These are phyloP conservation scores for Aphis craccivora DNA, from an alignment of 1,140 invertebrate genomes.

Conservation along the genomic window DNA sequence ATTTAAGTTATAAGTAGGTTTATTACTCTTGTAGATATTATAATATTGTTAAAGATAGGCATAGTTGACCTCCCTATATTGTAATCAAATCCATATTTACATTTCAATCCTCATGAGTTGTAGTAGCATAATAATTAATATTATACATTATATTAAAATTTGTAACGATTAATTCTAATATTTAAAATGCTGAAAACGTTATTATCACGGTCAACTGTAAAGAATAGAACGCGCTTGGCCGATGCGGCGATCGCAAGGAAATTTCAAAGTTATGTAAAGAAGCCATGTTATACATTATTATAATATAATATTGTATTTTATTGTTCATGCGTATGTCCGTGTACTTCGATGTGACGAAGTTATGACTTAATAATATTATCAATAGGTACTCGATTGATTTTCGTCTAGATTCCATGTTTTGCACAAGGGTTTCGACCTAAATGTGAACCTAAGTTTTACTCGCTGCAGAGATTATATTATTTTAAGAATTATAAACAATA, in stretches of 20 bases:
- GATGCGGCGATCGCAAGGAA: not conserved
- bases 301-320: not conserved
- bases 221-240: not conserved
- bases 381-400: not conserved
- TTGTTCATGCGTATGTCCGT: not conserved
- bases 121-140: slow-evolving; percentile 4
- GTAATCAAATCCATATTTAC: not conserved
- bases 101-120: not conserved
- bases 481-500: not conserved
- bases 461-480: not conserved
- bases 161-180: not conserved
- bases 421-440: not conserved
- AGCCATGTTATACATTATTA: not conserved
- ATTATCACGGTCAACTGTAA: not conserved
- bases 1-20: not conserved
- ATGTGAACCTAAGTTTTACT: not conserved
- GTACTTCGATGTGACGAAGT: not conserved
- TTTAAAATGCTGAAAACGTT: not conserved
- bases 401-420: not conserved
- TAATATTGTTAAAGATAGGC: not conserved
- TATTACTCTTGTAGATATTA: not conserved
- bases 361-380: not conserved
- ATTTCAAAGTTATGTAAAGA: slow-evolving; percentile 19
- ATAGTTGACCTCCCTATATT: not conserved
- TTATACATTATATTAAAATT: not conserved